Conservation (phyloP, 2,888 invertebrate species). For the Andricus curvator region DNA sequence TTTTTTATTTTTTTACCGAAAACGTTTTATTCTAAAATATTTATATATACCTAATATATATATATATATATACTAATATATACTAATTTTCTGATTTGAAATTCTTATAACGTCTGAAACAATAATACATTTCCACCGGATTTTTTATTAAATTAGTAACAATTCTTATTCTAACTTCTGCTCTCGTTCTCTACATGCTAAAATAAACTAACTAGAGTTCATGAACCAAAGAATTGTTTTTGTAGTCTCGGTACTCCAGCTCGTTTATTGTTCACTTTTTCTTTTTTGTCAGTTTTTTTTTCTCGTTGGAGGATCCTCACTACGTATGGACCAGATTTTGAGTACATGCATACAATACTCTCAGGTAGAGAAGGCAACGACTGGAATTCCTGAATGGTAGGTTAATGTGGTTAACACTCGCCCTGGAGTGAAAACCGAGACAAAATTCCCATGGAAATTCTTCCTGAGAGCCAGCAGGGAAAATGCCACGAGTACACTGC, state of each 20-base stretch:
- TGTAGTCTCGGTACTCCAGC: background rate
- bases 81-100: too few species aligned
- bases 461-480: background rate
- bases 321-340: background rate
- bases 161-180: background rate
- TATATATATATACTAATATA: too few species aligned
- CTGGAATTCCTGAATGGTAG: conserved; percentile 8
- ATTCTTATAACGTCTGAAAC: background rate
- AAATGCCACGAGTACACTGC: conserved; percentile 24
- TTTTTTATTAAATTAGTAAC: background rate
- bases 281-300: background rate
- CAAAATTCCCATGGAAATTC: conserved; percentile 28
- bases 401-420: conserved; percentile 24
- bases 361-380: background rate
- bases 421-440: conserved; percentile 29
- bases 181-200: background rate
- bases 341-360: conserved; percentile 1
- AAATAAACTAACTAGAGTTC: background rate
- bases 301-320: background rate
- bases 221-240: background rate
- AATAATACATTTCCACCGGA: background rate
- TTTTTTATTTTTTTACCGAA: too few species aligned
- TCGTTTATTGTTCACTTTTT: background rate
- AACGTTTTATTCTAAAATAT: too few species aligned
- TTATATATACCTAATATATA: too few species aligned